Evolutionary conservation across 2,113 vertebrate genomes (phyloP).

Genomic region (Labeo catla): DNA sequence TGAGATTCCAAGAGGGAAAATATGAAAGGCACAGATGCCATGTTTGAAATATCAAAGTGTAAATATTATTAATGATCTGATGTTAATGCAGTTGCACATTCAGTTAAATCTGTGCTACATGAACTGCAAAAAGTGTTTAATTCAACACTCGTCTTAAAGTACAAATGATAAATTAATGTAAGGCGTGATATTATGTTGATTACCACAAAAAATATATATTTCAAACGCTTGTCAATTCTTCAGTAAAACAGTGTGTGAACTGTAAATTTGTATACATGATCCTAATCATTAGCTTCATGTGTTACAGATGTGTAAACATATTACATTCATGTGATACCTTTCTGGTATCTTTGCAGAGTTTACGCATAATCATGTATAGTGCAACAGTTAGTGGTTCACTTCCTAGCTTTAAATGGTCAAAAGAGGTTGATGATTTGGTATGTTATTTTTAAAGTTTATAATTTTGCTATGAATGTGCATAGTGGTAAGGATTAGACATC

Average conservation of each 20-base stretch:
- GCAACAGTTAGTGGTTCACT: no score
- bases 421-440: no score
- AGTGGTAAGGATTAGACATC: no score
- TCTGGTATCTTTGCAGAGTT: not conserved
- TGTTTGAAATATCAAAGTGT: slow-evolving; percentile 58
- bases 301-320: not conserved
- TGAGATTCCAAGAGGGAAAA: slow-evolving; percentile 33
- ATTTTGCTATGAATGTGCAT: no score
- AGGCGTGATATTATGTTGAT: not conserved
- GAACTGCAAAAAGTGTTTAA: not conserved
- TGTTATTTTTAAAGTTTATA: no score
- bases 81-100: slow-evolving; percentile 36
- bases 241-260: not conserved
- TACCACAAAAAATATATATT: not conserved
- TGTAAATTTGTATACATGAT: not conserved
- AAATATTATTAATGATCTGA: slow-evolving; percentile 57
- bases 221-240: not conserved
- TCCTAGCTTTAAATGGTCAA: not conserved
- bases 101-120: slow-evolving; percentile 34
- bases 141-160: not conserved
- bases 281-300: not conserved
- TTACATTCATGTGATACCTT: not conserved
- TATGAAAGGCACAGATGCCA: slow-evolving; percentile 51
- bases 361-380: not conserved
- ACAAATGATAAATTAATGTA: not conserved